phyloP scores from a whole-genome alignment of 2,888 invertebrate genomes.

The Zaprionus obscuricornis region DNA sequence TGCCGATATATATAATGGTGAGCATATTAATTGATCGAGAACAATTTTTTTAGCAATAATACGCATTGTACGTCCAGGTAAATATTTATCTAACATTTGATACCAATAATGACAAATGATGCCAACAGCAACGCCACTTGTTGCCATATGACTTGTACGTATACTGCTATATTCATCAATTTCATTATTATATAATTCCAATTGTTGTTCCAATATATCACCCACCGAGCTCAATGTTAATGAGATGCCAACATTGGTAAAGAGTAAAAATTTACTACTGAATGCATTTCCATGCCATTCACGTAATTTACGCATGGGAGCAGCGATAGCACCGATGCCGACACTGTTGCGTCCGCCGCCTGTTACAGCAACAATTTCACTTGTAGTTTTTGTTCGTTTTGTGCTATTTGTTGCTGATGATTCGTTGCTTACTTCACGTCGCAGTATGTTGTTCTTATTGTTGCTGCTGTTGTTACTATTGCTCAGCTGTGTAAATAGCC shows the following conservation, averaged over 20 bases:
- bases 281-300: constrained; percentile 84
- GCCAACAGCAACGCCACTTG: constrained; percentile 91
- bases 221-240: constrained; percentile 90
- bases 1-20: constrained; percentile 90
- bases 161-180: constrained; percentile 85
- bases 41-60: constrained; percentile 90
- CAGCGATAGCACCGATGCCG: neutral
- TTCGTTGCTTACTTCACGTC: constrained; percentile 24
- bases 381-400: neutral
- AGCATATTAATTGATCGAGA: constrained; percentile 92
- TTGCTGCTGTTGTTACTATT: too few relatives aligned
- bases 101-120: constrained; percentile 95
- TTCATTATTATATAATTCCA: constrained; percentile 87
- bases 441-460: too few relatives aligned
- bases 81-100: constrained; percentile 87
- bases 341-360: neutral
- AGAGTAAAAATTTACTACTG: constrained; percentile 87
- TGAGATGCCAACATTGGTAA: constrained; percentile 92
- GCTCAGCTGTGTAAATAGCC: too few relatives aligned
- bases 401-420: neutral
- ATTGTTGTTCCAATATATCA: constrained; percentile 91
- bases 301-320: constrained; percentile 53
- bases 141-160: constrained; percentile 90
- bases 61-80: constrained; percentile 88
- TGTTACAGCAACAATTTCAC: constrained; percentile 1